Percentiles rank a stretch among this genome's conserved stretches.
Evolutionary conservation across 2,888 invertebrate species (phyloP).

Genomic region (Agapostemon virescens): DNA sequence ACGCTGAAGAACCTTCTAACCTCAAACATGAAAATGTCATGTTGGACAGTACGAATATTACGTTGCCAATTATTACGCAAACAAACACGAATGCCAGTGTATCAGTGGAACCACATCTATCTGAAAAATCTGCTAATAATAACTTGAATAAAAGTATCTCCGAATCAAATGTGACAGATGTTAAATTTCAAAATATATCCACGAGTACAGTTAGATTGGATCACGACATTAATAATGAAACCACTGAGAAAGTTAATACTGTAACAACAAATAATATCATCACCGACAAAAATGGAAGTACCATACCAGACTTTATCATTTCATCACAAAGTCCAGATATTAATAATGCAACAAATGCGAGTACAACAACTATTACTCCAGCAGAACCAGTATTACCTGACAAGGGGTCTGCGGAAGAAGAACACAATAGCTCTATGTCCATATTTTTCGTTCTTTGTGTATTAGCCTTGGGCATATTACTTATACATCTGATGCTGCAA

Average conservation of each 20-base stretch:
- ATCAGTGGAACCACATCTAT: not conserved
- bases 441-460: slow-evolving; percentile 99
- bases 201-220: slow-evolving; percentile 35
- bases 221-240: slow-evolving; percentile 29
- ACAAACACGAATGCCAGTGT: slow-evolving; percentile 13
- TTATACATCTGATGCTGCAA: slow-evolving; percentile 96
- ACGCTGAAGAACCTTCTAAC: slow-evolving; percentile 48
- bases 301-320: slow-evolving; percentile 40
- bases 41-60: slow-evolving; percentile 8
- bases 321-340: slow-evolving; percentile 55
- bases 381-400: slow-evolving; percentile 92
- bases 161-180: slow-evolving; percentile 17
- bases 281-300: slow-evolving; percentile 53
- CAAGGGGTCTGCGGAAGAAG: slow-evolving; percentile 95
- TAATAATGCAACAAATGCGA: slow-evolving; percentile 72
- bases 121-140: slow-evolving; percentile 1
- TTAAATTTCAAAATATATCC: slow-evolving; percentile 25
- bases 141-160: slow-evolving; percentile 11
- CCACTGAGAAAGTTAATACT: slow-evolving; percentile 48
- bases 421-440: slow-evolving; percentile 97
- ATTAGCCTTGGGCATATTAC: slow-evolving; percentile 94
- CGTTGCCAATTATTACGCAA: not conserved
- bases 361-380: slow-evolving; percentile 82
- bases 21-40: slow-evolving; percentile 46
- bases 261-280: slow-evolving; percentile 19